Evolutionary conservation across 2,797 vertebrate species (phyloP).

Genomic region (Aldrovandia affinis): DNA sequence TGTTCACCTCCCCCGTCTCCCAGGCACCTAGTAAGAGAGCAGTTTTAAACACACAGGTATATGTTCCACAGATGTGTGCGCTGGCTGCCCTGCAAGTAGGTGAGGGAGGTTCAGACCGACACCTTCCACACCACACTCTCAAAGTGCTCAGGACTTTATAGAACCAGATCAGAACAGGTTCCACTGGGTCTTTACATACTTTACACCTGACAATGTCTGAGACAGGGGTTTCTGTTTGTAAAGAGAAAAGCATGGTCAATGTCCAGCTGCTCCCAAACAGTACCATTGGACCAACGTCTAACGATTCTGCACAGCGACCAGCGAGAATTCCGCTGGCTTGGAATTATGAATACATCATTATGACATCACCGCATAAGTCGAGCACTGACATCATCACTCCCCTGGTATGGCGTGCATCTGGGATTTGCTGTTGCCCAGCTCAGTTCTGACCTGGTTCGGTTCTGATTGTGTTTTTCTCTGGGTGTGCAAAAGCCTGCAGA

Average conservation of each 20-base stretch:
- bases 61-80: no score
- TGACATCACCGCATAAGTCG: background rate
- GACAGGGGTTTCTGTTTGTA: background rate
- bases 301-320: background rate
- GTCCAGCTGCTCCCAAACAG: background rate
- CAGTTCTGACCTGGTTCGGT: background rate
- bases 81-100: no score
- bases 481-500: background rate
- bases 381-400: background rate
- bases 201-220: background rate
- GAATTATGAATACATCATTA: background rate
- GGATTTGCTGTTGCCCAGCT: background rate
- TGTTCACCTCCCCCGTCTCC: no score
- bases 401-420: no score
- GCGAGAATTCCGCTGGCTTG: background rate
- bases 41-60: no score
- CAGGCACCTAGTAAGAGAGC: no score
- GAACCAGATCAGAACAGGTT: background rate
- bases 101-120: no score
- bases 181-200: background rate
- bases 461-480: background rate
- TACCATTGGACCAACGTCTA: background rate
- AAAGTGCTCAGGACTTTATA: no score
- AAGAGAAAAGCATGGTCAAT: background rate
- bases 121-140: no score